phyloP scores from a whole-genome alignment of 2,888 invertebrate species.

The Tuta absoluta region DNA sequence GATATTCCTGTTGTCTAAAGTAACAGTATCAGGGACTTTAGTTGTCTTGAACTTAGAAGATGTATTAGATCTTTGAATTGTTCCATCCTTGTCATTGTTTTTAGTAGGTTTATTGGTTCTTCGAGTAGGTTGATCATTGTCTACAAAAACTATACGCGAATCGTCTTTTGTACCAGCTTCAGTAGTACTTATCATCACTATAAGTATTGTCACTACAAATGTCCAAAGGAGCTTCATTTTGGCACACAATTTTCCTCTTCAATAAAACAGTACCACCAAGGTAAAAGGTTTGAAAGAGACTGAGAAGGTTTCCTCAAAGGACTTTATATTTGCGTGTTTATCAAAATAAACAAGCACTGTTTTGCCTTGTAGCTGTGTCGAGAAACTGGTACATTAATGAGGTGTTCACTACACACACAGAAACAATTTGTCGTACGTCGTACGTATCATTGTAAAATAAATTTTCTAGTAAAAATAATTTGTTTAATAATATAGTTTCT shows the following conservation, averaged over 20 bases:
- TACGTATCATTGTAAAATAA: too few relatives aligned
- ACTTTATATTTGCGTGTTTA: constrained; percentile 1
- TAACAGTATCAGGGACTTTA: neutral
- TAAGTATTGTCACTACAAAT: neutral
- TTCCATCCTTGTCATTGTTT: too few relatives aligned
- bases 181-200: neutral
- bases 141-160: neutral
- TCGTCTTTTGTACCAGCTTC: neutral
- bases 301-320: neutral
- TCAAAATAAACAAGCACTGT: constrained; percentile 1
- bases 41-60: neutral
- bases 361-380: neutral
- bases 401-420: neutral
- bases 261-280: neutral
- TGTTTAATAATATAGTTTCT: too few relatives aligned
- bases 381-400: neutral
- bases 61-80: too few relatives aligned
- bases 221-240: neutral
- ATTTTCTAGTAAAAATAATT: too few relatives aligned
- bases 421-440: neutral
- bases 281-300: neutral
- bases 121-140: neutral
- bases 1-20: neutral
- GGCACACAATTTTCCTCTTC: neutral
- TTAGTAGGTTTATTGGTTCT: neutral